Evolutionary conservation across 2,113 vertebrate species (phyloP), one percentile per base, ranked within the genome.

Genomic region (Collichthys lucidus): DNA sequence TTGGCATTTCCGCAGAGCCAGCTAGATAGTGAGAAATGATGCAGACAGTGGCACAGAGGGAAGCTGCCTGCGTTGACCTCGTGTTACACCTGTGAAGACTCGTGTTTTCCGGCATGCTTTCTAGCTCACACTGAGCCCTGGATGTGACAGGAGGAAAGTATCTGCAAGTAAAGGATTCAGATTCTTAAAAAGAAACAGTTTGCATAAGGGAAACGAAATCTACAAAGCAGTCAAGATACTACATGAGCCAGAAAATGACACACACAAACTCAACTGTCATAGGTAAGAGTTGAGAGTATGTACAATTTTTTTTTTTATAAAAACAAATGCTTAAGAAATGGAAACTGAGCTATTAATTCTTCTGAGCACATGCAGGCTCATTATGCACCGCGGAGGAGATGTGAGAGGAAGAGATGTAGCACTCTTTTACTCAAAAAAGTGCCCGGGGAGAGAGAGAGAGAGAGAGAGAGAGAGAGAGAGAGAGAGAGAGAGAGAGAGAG

Each of bases 1-100:
- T 59, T 88, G 90, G 59, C 88, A 88, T 92, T 92, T 89, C 84
- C 60, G 61, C 49, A 60, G 84, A 70, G 77, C 74, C 68, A 55
- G 70, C 74, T 62, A 63, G 85, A 83, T 31, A 61, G 74, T 69
- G 82, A 86, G 69, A 68, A 87, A 90, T 85, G 77, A 87, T 81
- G 79, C 74, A 71, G 59, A 84, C 72, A 60, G 74, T 29, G 74
- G 20, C 80, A 63, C 61, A 64, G 84, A 74, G 22, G 59, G 74
- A 83, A 61, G 78, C 78, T 72, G 80, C 79, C 78, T 53, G 68
- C 2, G 29, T 64, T 86, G 80, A 87, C 90, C 88, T 83, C 46
- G 60, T 16, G 8, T 52, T 78, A 57, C 79, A 83, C 80, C 64
- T 79, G 56, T 17, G 35, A 47, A 76, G 52, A 11, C 49, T 63